Conservation (phyloP, 2,888 invertebrate species). For the Drosophila limbata region DNA sequence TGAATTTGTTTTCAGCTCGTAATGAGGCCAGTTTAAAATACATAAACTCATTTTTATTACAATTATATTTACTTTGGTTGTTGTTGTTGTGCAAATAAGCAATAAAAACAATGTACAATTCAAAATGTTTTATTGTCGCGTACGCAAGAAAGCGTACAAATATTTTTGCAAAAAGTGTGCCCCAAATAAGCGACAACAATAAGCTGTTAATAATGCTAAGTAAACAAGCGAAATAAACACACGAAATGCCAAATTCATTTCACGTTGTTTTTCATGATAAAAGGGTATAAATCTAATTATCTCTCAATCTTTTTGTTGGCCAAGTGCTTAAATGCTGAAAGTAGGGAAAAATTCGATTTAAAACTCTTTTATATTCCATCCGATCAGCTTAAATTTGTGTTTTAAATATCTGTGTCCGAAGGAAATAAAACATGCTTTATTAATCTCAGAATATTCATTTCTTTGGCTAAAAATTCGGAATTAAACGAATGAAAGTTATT, state of each 20-base stretch:
- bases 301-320: neutral
- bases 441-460: too few species aligned
- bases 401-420: too few species aligned
- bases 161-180: constrained; percentile 59
- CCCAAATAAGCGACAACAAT: constrained; percentile 54
- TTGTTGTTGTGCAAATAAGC: constrained; percentile 47
- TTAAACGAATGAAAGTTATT: too few species aligned
- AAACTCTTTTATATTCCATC: too few species aligned
- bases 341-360: too few species aligned
- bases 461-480: too few species aligned
- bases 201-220: constrained; percentile 66
- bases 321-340: too few species aligned
- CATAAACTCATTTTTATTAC: constrained; percentile 63
- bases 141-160: constrained; percentile 71
- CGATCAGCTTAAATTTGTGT: too few species aligned
- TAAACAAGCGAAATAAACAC: constrained; percentile 58
- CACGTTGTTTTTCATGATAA: constrained; percentile 21
- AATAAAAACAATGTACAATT: constrained; percentile 46
- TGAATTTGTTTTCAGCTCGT: constrained; percentile 22
- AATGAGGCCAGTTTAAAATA: constrained; percentile 76
- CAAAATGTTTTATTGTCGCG: constrained; percentile 71
- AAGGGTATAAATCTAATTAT: constrained; percentile 5
- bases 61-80: constrained; percentile 20
- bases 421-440: too few species aligned
- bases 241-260: constrained; percentile 34